Conservation (phyloP, 2,888 invertebrate species). For the Acanthosoma haemorrhoidale region DNA sequence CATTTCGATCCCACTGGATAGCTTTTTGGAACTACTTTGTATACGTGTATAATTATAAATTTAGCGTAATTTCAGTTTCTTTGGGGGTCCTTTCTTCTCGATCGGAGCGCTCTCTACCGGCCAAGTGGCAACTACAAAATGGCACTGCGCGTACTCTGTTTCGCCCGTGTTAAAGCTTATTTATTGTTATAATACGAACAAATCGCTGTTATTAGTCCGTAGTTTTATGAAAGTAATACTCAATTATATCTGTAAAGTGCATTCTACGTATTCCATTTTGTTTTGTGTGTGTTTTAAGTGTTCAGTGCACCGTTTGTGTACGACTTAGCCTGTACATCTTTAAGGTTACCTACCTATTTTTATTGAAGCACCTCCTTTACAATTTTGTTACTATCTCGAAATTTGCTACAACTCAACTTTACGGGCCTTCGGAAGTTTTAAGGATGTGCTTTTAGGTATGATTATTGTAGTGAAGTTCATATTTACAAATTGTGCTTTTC, state of each 20-base stretch:
- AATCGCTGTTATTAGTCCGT: neutral
- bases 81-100: constrained; percentile 28
- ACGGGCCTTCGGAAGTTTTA: neutral
- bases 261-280: neutral
- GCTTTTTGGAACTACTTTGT: too few relatives aligned
- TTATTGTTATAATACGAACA: constrained; percentile 15
- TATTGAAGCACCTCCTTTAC: neutral
- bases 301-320: constrained; percentile 24
- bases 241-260: neutral
- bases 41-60: neutral
- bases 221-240: neutral
- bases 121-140: constrained; percentile 32
- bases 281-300: constrained; percentile 6
- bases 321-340: constrained; percentile 28
- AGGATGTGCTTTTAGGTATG: constrained; percentile 17
- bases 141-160: constrained; percentile 37
- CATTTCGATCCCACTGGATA: too few relatives aligned
- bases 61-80: constrained; percentile 27
- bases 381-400: neutral
- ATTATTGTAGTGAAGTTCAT: neutral
- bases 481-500: constrained; percentile 31
- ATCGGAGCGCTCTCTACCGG: constrained; percentile 33
- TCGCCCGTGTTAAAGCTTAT: constrained; percentile 32
- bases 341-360: constrained; percentile 26
- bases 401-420: neutral